Evolutionary conservation across 2,797 vertebrate genomes (phyloP), one percentile per base, ranked within the genome.

Genomic region (Trichosurus vulpecula): DNA sequence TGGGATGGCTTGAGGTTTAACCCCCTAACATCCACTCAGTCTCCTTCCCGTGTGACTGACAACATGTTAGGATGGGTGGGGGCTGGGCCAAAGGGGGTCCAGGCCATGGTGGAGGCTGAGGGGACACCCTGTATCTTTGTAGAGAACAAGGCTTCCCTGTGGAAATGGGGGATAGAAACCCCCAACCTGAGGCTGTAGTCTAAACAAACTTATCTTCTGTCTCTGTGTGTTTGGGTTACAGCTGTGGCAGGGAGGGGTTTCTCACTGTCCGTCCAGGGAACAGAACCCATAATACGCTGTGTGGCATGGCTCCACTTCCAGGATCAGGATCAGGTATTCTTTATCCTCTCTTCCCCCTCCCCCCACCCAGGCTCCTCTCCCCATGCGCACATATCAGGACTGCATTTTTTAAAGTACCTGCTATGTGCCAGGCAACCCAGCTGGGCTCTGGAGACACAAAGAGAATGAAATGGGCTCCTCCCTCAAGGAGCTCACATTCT

Each of bases 261-360:
- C 55, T 95, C 27, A 98, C 97, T 0, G 0, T 91, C 51, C 97
- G 96, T 52, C 94, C 92, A 2, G 99, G 99, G 55, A 99, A 99
- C 97, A 96, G 90, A 6, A 99, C 98, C 0, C 98, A 98, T 57
- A 95, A 99, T 0, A 87, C 96, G 0, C 1, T 95, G 0, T 99
- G 98, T 53, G 91, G 93, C 14, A 95, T 30, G 0, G 52, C 27
- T 14, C 1, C 31, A 10, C 90, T 51, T 0, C 90, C 94, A 31
- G 31, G 4, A n/a, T 3, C 41, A 52, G 19, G 53, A 54, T 54
- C 11, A 54, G 53, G 53, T 93, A 6, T n/a, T 56, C 51, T 27
- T 55, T 22, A 54, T 12, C 14, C 53, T 81, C n/a, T 5, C 61
- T 11, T 14, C 41, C 8, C 51, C 8, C 6, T 25, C 47, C 11